Conservation (phyloP, 1,140 invertebrate genomes). For the Sminthurides bifidus region DNA sequence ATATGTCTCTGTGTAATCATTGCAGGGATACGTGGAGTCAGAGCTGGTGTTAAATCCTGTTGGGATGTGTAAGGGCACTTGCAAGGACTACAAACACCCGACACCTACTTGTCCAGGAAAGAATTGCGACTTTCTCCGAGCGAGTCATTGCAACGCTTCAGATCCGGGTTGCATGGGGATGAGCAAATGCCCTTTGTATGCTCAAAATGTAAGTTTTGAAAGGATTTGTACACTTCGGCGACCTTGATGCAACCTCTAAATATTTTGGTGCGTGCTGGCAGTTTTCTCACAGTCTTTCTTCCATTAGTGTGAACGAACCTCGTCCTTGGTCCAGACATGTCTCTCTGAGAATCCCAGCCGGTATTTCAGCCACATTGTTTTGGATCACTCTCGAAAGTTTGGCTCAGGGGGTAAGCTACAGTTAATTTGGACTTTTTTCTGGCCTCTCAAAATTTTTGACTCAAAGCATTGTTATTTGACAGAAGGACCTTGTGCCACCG, state of each 20-base stretch:
- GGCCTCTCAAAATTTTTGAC: too few relatives aligned
- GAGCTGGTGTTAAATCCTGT: conserved; percentile 11
- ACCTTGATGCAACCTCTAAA: background rate
- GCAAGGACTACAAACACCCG: conserved; percentile 1
- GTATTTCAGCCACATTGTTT: conserved; percentile 6
- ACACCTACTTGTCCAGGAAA: background rate
- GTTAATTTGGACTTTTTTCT: too few relatives aligned
- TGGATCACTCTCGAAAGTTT: background rate
- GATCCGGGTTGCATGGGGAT: conserved; percentile 5
- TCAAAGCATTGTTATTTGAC: background rate
- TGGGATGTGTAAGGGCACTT: conserved; percentile 1
- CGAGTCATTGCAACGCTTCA: background rate
- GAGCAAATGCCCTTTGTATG: conserved; percentile 8
- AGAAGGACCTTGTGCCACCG: background rate
- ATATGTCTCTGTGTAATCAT: too few relatives aligned
- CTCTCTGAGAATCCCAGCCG: background rate
- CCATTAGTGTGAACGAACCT: conserved; percentile 4
- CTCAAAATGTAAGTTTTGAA: conserved; percentile 6
- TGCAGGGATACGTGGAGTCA: conserved; percentile 17
- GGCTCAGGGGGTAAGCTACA: background rate
- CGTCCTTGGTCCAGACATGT: conserved; percentile 7
- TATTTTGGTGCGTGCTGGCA: too few relatives aligned
- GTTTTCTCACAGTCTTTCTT: too few relatives aligned
- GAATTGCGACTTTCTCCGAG: background rate
- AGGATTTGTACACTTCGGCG: background rate